phyloP scores from a whole-genome alignment of 1,140 invertebrate genomes.

The Venustaconcha ellipsiformis region DNA sequence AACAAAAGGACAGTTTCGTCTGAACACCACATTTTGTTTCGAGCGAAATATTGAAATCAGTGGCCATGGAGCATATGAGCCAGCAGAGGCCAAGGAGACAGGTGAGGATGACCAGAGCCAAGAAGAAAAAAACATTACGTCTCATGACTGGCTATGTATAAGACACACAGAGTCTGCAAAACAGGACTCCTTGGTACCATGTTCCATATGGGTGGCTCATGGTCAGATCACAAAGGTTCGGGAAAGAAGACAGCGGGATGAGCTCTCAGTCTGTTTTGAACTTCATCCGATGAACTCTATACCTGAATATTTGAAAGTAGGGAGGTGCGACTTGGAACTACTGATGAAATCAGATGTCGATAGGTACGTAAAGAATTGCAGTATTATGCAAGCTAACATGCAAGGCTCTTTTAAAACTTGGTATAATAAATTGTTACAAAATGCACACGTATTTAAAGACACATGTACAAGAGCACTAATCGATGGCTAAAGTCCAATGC shows the following conservation, averaged over 20 bases:
- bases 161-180: not conserved
- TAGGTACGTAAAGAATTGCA: conserved; percentile 12
- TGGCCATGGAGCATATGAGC: not conserved
- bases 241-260: not conserved
- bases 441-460: too few relatives aligned
- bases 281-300: not conserved
- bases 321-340: conserved; percentile 13
- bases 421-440: too few relatives aligned
- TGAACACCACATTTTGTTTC: conserved; percentile 22
- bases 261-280: not conserved
- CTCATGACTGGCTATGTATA: conserved; percentile 23
- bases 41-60: conserved; percentile 31
- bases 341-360: conserved; percentile 33
- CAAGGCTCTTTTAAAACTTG: too few relatives aligned
- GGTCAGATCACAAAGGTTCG: conserved; percentile 1
- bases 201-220: not conserved
- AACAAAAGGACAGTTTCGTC: conserved; percentile 20
- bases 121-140: not conserved
- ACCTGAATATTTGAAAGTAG: conserved; percentile 10
- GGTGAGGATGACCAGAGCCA: not conserved
- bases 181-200: not conserved
- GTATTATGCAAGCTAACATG: too few relatives aligned
- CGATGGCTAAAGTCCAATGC: too few relatives aligned
- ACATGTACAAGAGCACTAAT: too few relatives aligned
- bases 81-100: conserved; percentile 8